phyloP scores from a whole-genome alignment of 2,888 invertebrate species.

The Platycnemis pennipes region DNA sequence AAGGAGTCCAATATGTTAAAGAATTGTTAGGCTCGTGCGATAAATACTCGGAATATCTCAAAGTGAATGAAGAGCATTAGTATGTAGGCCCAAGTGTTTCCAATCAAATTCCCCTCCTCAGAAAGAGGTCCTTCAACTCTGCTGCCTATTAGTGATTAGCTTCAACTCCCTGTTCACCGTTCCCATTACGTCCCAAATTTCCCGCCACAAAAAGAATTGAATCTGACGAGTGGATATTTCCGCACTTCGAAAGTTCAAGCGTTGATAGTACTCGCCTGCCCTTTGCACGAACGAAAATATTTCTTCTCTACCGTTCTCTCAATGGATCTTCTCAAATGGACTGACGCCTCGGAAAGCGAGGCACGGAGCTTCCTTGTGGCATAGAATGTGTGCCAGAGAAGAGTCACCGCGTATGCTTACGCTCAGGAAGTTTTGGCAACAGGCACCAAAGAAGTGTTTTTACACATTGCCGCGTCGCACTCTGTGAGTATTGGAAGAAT shows the following conservation, averaged over 20 bases:
- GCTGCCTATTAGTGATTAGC: not conserved
- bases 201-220: not conserved
- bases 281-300: not conserved
- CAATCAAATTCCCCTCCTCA: not conserved
- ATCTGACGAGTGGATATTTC: conserved; percentile 13
- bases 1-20: no score
- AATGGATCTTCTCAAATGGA: not conserved
- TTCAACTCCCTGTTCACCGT: not conserved
- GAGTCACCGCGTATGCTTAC: no score
- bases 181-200: not conserved
- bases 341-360: not conserved
- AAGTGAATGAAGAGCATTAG: no score
- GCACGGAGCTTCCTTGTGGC: no score
- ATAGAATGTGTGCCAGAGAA: no score
- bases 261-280: not conserved
- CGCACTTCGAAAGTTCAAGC: not conserved
- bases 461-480: no score
- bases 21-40: no score
- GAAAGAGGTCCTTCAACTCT: conserved; percentile 1
- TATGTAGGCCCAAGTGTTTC: not conserved
- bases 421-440: no score
- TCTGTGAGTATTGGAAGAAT: no score
- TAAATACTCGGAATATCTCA: no score
- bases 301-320: not conserved
- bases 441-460: no score